These are phyloP conservation scores for Caligus rogercresseyi DNA, from an alignment of 1,140 invertebrate genomes.

Conservation along the genomic window DNA sequence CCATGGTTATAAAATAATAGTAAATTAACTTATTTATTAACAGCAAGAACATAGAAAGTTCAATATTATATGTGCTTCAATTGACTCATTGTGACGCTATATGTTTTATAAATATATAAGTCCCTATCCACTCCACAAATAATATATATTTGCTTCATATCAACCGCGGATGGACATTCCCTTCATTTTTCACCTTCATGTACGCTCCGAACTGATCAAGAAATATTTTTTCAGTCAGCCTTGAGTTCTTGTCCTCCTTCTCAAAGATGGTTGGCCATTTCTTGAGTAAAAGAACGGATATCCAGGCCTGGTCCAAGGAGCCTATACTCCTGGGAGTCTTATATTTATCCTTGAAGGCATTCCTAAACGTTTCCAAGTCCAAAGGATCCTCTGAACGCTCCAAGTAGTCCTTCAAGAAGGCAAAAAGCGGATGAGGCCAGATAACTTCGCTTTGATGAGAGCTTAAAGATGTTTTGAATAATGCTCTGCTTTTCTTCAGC, in stretches of 20 bases:
- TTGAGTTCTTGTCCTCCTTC: neutral
- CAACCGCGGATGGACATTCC: too few species aligned
- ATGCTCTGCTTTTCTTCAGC: neutral
- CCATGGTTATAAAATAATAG: too few species aligned
- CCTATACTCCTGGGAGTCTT: neutral
- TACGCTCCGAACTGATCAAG: neutral
- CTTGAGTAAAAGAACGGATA: neutral
- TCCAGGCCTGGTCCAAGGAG: neutral
- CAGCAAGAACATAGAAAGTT: too few species aligned
- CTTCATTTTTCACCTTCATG: neutral
- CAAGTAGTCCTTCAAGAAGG: neutral
- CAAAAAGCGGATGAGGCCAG: neutral
- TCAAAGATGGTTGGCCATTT: neutral
- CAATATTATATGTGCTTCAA: too few species aligned
- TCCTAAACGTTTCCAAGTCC: neutral
- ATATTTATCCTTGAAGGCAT: neutral
- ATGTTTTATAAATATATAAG: too few species aligned
- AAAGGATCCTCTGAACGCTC: neutral
- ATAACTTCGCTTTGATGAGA: neutral
- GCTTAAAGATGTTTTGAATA: neutral
- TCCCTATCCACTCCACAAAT: too few species aligned
- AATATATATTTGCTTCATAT: too few species aligned
- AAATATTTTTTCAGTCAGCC: neutral
- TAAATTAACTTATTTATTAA: too few species aligned
- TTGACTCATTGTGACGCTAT: too few species aligned